phyloP scores from a whole-genome alignment of 30 jellyfish, hydroid and myxozoan species.

The Rhopilema esculentum region DNA sequence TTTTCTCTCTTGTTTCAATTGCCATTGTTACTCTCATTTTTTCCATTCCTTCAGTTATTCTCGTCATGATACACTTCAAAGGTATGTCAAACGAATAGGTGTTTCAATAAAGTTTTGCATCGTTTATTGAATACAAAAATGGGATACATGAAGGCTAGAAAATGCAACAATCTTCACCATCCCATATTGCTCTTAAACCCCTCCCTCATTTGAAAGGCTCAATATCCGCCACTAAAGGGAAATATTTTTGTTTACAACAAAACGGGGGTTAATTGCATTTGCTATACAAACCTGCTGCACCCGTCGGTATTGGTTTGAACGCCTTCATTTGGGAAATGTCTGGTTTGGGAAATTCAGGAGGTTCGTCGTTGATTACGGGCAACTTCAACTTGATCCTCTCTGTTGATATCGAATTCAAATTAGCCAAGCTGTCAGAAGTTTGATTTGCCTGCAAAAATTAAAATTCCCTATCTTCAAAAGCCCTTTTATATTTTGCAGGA shows the following conservation, averaged over 20 bases:
- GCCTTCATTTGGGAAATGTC: conserved; percentile 94
- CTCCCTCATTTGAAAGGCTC: background rate
- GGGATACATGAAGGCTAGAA: no score
- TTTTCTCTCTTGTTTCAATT: no score
- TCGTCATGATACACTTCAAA: no score
- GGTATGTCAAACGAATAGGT: no score
- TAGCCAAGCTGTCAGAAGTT: conserved; percentile 1
- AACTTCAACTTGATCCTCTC: conserved; percentile 69
- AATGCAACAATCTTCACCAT: no score
- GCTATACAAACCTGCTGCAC: conserved; percentile 53
- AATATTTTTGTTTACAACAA: background rate
- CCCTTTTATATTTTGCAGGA: no score
- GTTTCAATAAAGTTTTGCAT: no score
- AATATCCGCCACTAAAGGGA: background rate
- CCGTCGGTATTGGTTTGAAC: conserved; percentile 88
- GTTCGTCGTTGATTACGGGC: conserved; percentile 68
- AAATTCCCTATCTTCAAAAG: background rate
- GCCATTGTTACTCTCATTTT: no score
- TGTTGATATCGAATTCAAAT: conserved; percentile 32
- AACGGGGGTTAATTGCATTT: no score
- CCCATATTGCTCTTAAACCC: no score
- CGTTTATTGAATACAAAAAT: no score
- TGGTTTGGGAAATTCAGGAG: conserved; percentile 83
- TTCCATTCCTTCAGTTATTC: no score
- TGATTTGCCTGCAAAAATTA: conserved; percentile 30